Conservation (phyloP, 2,888 invertebrate species). For the Hydropsyche betteni region DNA sequence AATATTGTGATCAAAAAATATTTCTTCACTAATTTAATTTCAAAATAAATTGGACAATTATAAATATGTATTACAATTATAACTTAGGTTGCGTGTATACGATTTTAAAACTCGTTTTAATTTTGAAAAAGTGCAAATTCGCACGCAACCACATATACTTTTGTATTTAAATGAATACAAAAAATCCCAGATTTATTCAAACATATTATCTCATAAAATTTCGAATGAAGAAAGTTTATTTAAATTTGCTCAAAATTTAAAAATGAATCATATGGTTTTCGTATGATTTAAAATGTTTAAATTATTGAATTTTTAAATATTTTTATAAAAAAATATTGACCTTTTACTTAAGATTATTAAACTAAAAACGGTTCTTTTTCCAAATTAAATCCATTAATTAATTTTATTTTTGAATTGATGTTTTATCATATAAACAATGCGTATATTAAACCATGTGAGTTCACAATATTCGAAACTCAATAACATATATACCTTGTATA, state of each 20-base stretch:
- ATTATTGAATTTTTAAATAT: no score
- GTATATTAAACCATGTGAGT: slow-evolving; percentile 19
- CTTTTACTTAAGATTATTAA: no score
- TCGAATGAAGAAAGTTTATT: background rate
- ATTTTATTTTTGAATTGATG: background rate
- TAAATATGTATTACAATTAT: background rate
- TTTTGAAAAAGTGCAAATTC: background rate
- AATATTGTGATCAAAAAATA: slow-evolving; percentile 25
- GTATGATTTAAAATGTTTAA: slow-evolving; percentile 15
- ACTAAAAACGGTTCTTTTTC: no score
- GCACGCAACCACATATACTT: slow-evolving; percentile 5
- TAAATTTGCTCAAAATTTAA: slow-evolving; percentile 22
- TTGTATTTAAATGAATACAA: background rate
- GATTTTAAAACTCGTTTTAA: slow-evolving; percentile 13
- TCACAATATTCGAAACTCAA: slow-evolving; percentile 29
- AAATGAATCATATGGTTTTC: background rate
- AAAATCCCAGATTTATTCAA: slow-evolving; percentile 8
- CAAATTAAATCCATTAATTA: background rate
- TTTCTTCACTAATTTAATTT: slow-evolving; percentile 9
- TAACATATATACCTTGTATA: slow-evolving; percentile 22
- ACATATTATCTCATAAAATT: background rate
- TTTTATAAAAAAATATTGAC: no score
- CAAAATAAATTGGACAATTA: slow-evolving; percentile 13
- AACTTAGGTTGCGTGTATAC: slow-evolving; percentile 12
- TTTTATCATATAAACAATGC: background rate